Evolutionary conservation across 2,888 invertebrate genomes (phyloP), one percentile per base, ranked within the genome.

Genomic region (Nyleta sp.): DNA sequence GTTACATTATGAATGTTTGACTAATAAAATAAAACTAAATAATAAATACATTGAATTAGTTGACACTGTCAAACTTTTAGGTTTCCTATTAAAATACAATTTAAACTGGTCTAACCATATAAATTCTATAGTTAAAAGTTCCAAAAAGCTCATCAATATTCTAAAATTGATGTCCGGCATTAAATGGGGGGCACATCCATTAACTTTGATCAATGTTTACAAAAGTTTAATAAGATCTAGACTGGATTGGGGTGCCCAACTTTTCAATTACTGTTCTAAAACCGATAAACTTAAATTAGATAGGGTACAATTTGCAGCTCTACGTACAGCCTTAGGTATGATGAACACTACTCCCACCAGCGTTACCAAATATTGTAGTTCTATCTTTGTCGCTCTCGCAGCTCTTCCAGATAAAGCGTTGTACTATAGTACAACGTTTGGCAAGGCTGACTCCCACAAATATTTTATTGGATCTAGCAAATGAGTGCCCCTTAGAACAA

Each of bases 181-280:
- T 22, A 62, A 48, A 38, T 48, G 48, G 62, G 62, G 62, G 15
- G 48, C 62, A n/a, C 48, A 48, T n/a, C 62, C 62, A 1, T 4
- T 2, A 1, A 48, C 38, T 31, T 22, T 48, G 10, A 13, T 62
- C 10, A 17, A 18, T 22, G 1, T 62, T n/a, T 62, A 62, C 20
- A 62, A 48, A 48, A 35, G 22, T 22, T 11, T 62, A 7, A 48
- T 62, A 10, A 62, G 48, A 31, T 62, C 62, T 8, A 31, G 8
- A 13, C n/a, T 60, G 7, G 60, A 60, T 13, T 46, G 44, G 60
- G 57, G 42, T 13, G 6, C 10, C 5, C 55, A 55, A 24, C 18
- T 53, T 2, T 35, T 13, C 35, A 35, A 53, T 35, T 18, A 6
- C 10, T 53, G 53, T n/a, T 15, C 15, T n/a, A 53, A 33, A 53